A percentile compares a stretch with the other conserved stretches of the same genome.
phyloP scores from a whole-genome alignment of 2,888 invertebrate species.

The Callyntrura sp. region DNA sequence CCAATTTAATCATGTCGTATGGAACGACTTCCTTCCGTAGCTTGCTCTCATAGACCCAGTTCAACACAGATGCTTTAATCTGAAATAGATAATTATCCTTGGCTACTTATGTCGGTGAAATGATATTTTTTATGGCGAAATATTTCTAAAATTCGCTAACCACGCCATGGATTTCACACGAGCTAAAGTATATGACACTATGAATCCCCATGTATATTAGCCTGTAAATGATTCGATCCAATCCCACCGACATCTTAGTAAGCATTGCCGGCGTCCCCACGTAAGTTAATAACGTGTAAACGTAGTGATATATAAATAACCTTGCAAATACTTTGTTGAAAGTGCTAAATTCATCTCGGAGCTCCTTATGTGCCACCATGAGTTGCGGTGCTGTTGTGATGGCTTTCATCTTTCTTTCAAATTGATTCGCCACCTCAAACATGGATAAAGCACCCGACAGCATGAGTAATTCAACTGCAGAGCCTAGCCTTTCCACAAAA shows the following conservation, averaged over 20 bases:
- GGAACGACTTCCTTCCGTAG: not conserved
- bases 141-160: slow-evolving; percentile 5
- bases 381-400: not conserved
- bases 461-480: slow-evolving; percentile 9
- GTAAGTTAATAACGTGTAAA: slow-evolving; percentile 37
- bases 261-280: slow-evolving; percentile 19
- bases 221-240: not conserved
- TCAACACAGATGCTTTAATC: not conserved
- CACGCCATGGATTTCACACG: slow-evolving; percentile 29
- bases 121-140: not conserved
- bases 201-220: slow-evolving; percentile 33
- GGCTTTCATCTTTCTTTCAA: not conserved
- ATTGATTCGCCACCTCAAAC: not conserved
- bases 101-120: not conserved
- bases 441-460: not conserved
- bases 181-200: not conserved
- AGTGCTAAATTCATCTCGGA: not conserved
- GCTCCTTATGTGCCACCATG: slow-evolving; percentile 38
- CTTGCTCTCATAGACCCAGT: slow-evolving; percentile 54
- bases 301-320: slow-evolving; percentile 18
- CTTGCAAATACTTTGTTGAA: slow-evolving; percentile 4
- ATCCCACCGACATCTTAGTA: slow-evolving; percentile 11
- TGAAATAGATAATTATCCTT: not conserved
- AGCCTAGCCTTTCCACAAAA: not conserved
- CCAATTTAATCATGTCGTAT: slow-evolving; percentile 35